Evolutionary conservation across 1,140 invertebrate genomes (phyloP).

Genomic region (Papilio polytes): DNA sequence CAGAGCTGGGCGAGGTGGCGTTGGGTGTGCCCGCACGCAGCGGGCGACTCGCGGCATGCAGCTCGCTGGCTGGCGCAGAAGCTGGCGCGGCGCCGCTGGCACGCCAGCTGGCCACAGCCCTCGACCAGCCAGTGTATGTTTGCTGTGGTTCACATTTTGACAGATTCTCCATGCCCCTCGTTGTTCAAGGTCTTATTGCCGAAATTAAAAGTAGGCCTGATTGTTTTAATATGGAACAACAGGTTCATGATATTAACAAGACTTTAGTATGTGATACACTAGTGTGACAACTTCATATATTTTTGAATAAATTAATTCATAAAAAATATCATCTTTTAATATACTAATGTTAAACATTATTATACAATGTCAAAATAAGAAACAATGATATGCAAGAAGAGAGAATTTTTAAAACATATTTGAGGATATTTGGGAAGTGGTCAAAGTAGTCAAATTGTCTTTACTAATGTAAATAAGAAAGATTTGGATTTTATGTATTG

Average conservation of each 20-base stretch:
- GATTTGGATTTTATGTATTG: too few relatives aligned
- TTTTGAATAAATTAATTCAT: too few relatives aligned
- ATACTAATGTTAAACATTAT: too few relatives aligned
- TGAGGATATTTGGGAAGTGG: too few relatives aligned
- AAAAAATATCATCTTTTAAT: too few relatives aligned
- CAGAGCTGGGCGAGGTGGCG: constrained; percentile 50
- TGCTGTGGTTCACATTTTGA: constrained; percentile 51
- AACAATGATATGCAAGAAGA: too few relatives aligned
- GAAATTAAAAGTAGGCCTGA: constrained; percentile 49
- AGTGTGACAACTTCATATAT: too few relatives aligned
- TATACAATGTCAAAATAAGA: too few relatives aligned
- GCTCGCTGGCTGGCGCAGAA: constrained; percentile 43
- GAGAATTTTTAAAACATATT: too few relatives aligned
- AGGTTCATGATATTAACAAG: not conserved
- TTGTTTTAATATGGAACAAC: constrained; percentile 39
- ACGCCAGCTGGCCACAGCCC: constrained; percentile 45
- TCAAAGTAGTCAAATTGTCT: too few relatives aligned
- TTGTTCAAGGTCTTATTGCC: constrained; percentile 49
- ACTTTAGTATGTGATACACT: not conserved
- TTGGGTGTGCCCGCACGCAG: constrained; percentile 48
- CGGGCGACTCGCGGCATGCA: constrained; percentile 43
- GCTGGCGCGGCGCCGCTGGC: constrained; percentile 46
- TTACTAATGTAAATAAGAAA: too few relatives aligned
- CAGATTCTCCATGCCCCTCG: constrained; percentile 51
- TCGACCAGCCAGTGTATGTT: constrained; percentile 47